These are phyloP conservation scores for Falco cherrug DNA, from an alignment of 2,797 vertebrate genomes.

Conservation along the genomic window DNA sequence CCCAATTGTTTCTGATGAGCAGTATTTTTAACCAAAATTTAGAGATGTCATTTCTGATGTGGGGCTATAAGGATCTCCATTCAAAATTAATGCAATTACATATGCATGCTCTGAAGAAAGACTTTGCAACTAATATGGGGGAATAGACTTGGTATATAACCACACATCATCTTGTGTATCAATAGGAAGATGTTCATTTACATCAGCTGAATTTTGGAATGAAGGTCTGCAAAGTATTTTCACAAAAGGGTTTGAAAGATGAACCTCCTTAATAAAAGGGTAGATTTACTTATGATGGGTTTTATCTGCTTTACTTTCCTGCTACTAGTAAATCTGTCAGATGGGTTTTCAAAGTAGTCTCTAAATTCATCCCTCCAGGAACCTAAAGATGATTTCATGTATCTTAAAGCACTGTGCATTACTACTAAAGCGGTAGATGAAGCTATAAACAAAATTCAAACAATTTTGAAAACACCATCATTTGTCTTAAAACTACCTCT, in stretches of 20 bases:
- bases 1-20: neutral
- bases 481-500: conserved; percentile 32
- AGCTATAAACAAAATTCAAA: conserved; percentile 39
- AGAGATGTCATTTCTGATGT: neutral
- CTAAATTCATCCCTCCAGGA: neutral
- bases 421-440: conserved; percentile 18
- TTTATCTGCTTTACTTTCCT: neutral
- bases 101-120: neutral
- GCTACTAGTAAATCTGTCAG: neutral
- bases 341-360: neutral
- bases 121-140: neutral
- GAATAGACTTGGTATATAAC: neutral
- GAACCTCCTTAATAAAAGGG: neutral
- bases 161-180: neutral
- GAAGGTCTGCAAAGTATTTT: neutral
- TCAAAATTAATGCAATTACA: neutral
- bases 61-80: neutral
- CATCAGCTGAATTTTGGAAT: neutral
- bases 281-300: neutral
- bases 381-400: neutral
- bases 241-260: neutral
- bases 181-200: neutral
- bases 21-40: neutral
- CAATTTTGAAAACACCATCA: neutral
- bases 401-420: neutral